phyloP scores from a whole-genome alignment of 2,113 vertebrate genomes.

The Sorex araneus region DNA sequence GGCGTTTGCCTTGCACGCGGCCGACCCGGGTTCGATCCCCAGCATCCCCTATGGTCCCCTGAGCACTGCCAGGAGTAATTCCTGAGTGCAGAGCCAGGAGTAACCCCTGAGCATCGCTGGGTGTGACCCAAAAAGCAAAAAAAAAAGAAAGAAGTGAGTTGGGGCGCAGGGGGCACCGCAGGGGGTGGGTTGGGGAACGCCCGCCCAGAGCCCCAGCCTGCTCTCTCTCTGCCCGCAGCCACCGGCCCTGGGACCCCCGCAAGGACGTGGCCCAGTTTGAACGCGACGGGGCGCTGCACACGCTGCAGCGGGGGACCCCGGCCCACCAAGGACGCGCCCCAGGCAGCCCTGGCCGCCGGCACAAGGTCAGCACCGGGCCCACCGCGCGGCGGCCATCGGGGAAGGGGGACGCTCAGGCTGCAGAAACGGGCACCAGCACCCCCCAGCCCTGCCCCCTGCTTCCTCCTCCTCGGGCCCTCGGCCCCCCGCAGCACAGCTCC shows the following conservation, averaged over 20 bases:
- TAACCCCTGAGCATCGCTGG: too few relatives aligned
- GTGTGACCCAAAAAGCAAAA: too few relatives aligned
- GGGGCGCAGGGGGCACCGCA: background rate
- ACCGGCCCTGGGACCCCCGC: conserved; percentile 93
- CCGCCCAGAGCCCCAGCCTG: background rate
- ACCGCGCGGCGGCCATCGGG: too few relatives aligned
- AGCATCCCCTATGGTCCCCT: too few relatives aligned
- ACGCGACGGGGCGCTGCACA: conserved; percentile 95
- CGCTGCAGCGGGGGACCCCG: conserved; percentile 88
- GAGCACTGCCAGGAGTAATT: too few relatives aligned
- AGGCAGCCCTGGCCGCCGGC: background rate
- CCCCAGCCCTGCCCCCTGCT: background rate
- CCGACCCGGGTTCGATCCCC: too few relatives aligned
- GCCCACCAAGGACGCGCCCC: background rate
- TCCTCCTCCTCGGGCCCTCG: background rate
- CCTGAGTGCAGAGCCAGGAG: too few relatives aligned
- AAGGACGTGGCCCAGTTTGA: conserved; percentile 94
- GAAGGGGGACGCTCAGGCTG: background rate
- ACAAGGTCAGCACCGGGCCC: conserved; percentile 69
- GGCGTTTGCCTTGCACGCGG: too few relatives aligned
- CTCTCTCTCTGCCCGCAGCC: conserved; percentile 83
- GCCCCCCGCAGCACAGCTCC: rapidly evolving
- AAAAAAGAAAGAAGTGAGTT: background rate
- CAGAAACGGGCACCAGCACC: background rate
- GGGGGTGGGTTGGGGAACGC: background rate